phyloP scores from a whole-genome alignment of 2,113 vertebrate species.

The Meriones unguiculatus region DNA sequence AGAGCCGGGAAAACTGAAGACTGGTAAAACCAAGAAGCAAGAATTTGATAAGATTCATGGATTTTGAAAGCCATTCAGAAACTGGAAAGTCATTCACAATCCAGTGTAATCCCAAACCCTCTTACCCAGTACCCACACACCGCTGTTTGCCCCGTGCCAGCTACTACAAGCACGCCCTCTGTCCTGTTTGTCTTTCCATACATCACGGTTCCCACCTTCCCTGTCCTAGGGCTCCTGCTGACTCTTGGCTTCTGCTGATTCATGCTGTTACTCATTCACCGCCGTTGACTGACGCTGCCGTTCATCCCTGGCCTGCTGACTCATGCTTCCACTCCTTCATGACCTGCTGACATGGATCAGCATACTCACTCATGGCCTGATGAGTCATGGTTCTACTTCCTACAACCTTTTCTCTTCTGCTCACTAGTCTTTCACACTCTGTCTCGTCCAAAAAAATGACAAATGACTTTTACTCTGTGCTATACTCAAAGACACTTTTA shows the following conservation, averaged over 20 bases:
- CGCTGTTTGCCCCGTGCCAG: neutral
- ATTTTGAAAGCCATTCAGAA: neutral
- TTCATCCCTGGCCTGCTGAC: neutral
- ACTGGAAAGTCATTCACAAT: neutral
- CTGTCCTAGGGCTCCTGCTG: neutral
- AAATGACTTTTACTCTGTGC: neutral
- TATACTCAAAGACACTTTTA: neutral
- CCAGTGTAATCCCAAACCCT: neutral
- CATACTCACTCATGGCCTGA: neutral
- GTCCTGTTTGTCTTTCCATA: neutral
- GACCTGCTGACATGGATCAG: neutral
- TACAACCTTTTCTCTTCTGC: neutral
- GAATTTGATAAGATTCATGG: neutral
- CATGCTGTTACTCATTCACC: neutral
- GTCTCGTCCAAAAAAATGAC: neutral
- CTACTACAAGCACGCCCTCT: neutral
- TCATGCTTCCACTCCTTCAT: neutral
- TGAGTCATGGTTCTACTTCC: neutral
- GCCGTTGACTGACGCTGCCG: neutral
- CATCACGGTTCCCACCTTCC: neutral
- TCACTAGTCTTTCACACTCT: neutral
- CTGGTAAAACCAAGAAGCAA: neutral
- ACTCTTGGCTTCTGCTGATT: neutral
- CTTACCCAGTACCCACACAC: neutral
- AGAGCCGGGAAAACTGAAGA: neutral